Percentiles rank a stretch among this genome's conserved stretches.
These are phyloP conservation scores for Drosophila austrosaltans DNA, from an alignment of 2,888 invertebrate genomes.

Conservation along the genomic window DNA sequence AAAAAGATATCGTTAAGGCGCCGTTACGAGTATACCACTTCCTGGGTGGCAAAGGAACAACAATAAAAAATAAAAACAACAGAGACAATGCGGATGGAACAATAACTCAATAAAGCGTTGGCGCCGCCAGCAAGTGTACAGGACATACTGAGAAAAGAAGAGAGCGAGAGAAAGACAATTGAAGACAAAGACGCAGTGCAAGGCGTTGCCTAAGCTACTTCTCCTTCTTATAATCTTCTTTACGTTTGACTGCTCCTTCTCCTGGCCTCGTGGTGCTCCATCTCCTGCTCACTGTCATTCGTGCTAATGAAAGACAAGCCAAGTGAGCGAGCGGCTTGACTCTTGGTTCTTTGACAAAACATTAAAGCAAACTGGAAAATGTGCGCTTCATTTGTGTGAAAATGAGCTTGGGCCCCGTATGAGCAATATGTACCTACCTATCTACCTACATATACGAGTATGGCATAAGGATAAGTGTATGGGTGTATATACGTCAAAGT, in stretches of 20 bases:
- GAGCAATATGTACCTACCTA: not conserved
- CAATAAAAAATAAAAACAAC: conserved; percentile 21
- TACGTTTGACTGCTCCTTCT: not conserved
- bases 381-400: conserved; percentile 51
- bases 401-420: conserved; percentile 52
- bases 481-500: conserved; percentile 54
- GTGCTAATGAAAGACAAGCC: conserved; percentile 50
- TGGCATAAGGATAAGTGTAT: conserved; percentile 36
- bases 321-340: conserved; percentile 13
- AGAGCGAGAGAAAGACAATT: conserved; percentile 29
- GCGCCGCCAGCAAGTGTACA: conserved; percentile 24
- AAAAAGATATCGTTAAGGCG: conserved; percentile 43
- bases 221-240: conserved; percentile 17
- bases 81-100: conserved; percentile 30
- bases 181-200: conserved; percentile 48
- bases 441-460: not conserved
- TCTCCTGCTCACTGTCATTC: conserved; percentile 32
- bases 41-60: conserved; percentile 20
- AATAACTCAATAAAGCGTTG: conserved; percentile 49
- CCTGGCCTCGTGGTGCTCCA: not conserved
- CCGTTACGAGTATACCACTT: conserved; percentile 32
- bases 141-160: not conserved
- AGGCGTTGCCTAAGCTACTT: conserved; percentile 17
- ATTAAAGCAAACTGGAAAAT: conserved; percentile 60
- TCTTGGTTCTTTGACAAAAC: conserved; percentile 57